Base-by-base conservation (phyloP, 2,797 vertebrate species). In the Syngnathus acus region DNA sequence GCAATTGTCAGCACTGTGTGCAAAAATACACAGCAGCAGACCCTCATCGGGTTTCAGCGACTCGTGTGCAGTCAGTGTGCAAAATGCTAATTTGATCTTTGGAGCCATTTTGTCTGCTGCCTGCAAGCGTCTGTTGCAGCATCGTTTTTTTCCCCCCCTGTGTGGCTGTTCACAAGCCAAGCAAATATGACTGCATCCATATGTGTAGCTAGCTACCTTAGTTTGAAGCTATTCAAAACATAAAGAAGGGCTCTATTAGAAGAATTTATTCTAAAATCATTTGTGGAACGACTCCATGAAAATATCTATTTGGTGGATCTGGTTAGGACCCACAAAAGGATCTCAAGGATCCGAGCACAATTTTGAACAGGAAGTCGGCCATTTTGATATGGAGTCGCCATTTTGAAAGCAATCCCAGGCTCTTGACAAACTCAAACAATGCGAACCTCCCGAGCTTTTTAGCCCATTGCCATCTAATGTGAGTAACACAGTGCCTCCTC, bases 131-230 rank as follows among this genome's bases (percentile, higher is more conserved):
- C 38, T 62, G 39, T 8, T 43, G 4, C 19, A 16, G 39, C n/a
- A 43, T 62, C 14, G 45, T 61, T 42, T 9, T 21, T 62, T 13
- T 13, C 13, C 14, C 16, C n/a, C 19, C 39, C 9, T 21, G 4
- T 43, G n/a, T 42, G 59, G 59, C 9, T 61, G 39, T 61, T n/a
- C 38, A 40, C 19, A n/a, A n/a, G n/a, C n/a, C 2, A 13, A 61
- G 3, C 6, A 61, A 61, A 61, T 40, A 61, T 57, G 54, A 57
- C 54, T 26, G 54, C 6, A 14, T 61, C 5, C 6, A 60, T 47
- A 9, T 21, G 58, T 75, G 42, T 21, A 58, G 75, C 42, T 55
- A 69, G 77, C 90, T 70, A 89, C 89, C 81, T 83, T 81, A 42
- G 68, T 72, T 78, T 32, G 32, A 32, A 32, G 32, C 32, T 32